Conservation (phyloP, 1,140 invertebrate species). For the Magallana ariakensis region DNA sequence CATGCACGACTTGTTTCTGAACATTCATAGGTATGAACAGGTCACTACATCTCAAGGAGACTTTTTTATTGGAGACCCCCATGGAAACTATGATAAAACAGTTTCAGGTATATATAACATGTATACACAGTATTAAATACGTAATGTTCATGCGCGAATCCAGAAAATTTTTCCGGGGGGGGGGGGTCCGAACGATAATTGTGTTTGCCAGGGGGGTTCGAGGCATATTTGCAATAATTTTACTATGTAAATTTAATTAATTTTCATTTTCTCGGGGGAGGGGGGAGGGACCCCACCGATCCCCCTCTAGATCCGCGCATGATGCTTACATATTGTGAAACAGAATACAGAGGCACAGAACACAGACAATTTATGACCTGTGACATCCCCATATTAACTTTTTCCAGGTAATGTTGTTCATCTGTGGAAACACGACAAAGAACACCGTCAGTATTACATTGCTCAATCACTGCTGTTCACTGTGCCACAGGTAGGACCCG, state of each 20-base stretch:
- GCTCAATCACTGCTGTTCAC: constrained; percentile 71
- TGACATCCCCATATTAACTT: background rate
- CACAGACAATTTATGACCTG: background rate
- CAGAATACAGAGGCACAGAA: background rate
- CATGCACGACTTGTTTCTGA: constrained; percentile 75
- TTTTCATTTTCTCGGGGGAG: too few relatives aligned
- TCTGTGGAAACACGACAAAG: constrained; percentile 68
- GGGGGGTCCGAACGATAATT: too few relatives aligned
- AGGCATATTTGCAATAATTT: too few relatives aligned
- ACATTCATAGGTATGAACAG: constrained; percentile 76
- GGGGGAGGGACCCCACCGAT: too few relatives aligned
- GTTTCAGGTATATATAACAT: constrained; percentile 67
- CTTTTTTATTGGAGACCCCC: constrained; percentile 76
- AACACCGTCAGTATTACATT: constrained; percentile 63
- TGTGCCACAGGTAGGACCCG: constrained; percentile 62
- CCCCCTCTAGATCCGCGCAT: too few relatives aligned
- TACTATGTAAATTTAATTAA: too few relatives aligned
- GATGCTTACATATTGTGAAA: background rate
- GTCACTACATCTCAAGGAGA: constrained; percentile 74
- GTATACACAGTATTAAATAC: too few relatives aligned
- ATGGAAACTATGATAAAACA: constrained; percentile 75
- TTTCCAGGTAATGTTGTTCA: constrained; percentile 68
- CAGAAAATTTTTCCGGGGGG: too few relatives aligned
- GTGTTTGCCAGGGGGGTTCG: too few relatives aligned
- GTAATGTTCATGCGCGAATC: too few relatives aligned